Conservation (phyloP, 2,113 vertebrate species). For the Rhagologus leucostigma region DNA sequence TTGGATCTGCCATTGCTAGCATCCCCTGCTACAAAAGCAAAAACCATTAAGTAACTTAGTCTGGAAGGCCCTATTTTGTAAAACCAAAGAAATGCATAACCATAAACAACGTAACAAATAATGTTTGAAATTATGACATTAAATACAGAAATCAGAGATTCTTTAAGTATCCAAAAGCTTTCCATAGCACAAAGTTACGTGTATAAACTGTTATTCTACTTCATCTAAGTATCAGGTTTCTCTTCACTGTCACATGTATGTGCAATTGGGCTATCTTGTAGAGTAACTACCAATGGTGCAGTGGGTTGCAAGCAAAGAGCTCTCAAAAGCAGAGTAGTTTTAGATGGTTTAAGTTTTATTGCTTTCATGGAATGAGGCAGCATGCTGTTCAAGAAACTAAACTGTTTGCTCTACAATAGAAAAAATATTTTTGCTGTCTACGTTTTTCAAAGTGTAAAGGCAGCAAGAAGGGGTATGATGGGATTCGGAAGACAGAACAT, state of each 20-base stretch:
- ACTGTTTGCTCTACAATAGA: not conserved
- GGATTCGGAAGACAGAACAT: rapidly evolving
- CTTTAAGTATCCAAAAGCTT: not conserved
- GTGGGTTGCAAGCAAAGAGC: not conserved
- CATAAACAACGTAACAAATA: not conserved
- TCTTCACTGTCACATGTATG: not conserved
- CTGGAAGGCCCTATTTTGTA: not conserved
- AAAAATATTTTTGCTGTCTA: not conserved
- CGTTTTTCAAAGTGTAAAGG: not conserved
- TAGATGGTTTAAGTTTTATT: not conserved
- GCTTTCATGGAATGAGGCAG: not conserved
- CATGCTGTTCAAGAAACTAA: not conserved
- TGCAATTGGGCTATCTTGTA: not conserved
- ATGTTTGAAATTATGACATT: not conserved
- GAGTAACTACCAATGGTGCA: not conserved
- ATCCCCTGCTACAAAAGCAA: not conserved
- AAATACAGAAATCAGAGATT: not conserved
- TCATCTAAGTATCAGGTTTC: not conserved
- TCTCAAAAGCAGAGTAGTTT: not conserved
- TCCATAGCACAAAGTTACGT: not conserved
- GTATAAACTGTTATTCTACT: not conserved
- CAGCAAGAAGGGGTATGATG: not conserved
- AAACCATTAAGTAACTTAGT: not conserved
- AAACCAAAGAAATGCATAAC: not conserved
- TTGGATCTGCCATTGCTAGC: not conserved